Conservation (phyloP, 2,113 vertebrate genomes). For the Anthoscopus minutus region DNA sequence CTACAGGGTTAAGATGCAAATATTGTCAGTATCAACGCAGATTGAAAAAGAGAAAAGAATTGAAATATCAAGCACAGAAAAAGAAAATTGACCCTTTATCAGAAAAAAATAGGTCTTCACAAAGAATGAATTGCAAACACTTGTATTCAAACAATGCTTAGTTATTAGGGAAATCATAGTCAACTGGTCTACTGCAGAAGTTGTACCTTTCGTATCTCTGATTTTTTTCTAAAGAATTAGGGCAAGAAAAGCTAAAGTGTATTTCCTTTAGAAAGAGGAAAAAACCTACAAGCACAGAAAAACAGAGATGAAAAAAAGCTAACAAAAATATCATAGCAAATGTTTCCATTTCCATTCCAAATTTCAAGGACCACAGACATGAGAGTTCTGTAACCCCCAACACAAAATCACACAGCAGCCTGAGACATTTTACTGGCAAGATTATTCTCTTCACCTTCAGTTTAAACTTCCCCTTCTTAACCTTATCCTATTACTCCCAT, state of each 20-base stretch:
- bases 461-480: neutral
- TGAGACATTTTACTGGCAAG: neutral
- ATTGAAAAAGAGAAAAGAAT: neutral
- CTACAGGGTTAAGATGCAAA: neutral
- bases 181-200: neutral
- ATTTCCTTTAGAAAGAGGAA: neutral
- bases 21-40: neutral
- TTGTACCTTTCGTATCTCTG: neutral
- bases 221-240: neutral
- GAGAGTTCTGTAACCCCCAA: neutral
- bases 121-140: neutral
- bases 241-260: neutral
- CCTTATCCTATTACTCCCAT: neutral
- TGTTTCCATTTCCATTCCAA: neutral
- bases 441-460: neutral
- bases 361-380: neutral
- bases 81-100: neutral
- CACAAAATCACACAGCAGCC: neutral
- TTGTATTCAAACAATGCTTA: neutral
- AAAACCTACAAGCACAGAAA: neutral
- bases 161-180: neutral
- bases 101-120: neutral
- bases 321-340: neutral
- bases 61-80: neutral
- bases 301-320: neutral